These are phyloP conservation scores for Megaceryle torquata DNA, from an alignment of 2,113 vertebrate species.

Conservation along the genomic window DNA sequence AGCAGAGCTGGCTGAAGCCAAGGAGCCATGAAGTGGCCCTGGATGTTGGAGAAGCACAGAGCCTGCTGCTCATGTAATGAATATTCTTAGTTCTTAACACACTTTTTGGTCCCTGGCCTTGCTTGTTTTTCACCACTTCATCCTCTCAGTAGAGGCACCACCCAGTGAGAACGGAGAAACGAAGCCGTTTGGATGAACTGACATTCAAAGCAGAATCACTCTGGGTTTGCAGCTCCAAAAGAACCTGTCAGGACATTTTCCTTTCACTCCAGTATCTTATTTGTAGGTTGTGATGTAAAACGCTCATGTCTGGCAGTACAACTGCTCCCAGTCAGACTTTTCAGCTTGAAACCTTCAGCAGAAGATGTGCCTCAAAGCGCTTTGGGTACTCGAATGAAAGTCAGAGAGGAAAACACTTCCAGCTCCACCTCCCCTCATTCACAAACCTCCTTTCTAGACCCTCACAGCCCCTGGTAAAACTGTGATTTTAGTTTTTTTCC, in stretches of 20 bases:
- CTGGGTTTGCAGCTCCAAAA: neutral
- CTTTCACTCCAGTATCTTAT: neutral
- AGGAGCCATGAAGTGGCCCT: neutral
- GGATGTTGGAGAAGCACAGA: neutral
- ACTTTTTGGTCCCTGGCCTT: neutral
- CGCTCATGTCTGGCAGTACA: neutral
- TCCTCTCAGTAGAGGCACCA: rapidly evolving
- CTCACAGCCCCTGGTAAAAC: neutral
- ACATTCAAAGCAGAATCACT: neutral
- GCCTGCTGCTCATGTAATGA: neutral
- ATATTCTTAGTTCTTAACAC: neutral
- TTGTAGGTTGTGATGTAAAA: neutral
- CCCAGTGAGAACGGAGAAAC: neutral
- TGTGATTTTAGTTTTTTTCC: neutral
- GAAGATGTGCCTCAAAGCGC: neutral
- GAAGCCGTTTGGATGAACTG: neutral
- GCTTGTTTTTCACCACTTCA: neutral
- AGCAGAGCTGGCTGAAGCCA: neutral
- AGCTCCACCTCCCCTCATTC: neutral
- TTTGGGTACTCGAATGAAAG: neutral
- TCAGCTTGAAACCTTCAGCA: slow-evolving; percentile 21
- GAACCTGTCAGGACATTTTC: neutral
- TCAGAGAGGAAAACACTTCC: neutral
- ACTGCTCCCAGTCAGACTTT: slow-evolving; percentile 11
- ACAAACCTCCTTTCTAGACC: neutral